These are phyloP conservation scores for Cryptus armator DNA, from an alignment of 2,888 invertebrate genomes.

Conservation along the genomic window DNA sequence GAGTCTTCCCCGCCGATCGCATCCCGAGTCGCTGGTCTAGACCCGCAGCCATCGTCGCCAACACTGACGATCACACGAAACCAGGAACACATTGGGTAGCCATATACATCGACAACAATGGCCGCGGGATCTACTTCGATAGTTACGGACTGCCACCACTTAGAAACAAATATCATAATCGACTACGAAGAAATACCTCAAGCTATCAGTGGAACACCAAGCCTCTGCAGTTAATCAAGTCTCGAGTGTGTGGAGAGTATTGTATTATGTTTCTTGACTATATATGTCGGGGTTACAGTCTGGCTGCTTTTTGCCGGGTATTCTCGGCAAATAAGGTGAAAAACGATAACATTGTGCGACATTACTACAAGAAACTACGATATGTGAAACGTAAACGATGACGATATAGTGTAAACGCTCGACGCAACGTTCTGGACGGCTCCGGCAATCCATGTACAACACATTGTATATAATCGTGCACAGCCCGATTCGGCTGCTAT, in stretches of 20 bases:
- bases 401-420: neutral
- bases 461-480: constrained; percentile 5
- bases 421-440: neutral
- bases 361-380: neutral
- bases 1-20: constrained; percentile 42
- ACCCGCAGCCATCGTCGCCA: constrained; percentile 50
- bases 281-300: constrained; percentile 18
- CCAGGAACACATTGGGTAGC: constrained; percentile 64
- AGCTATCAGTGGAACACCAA: too few species aligned
- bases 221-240: too few species aligned
- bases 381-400: neutral
- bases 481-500: neutral
- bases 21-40: constrained; percentile 50
- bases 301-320: neutral
- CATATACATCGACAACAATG: constrained; percentile 38
- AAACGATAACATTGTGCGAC: constrained; percentile 12
- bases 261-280: constrained; percentile 36
- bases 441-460: neutral
- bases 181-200: too few species aligned
- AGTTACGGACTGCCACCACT: too few species aligned
- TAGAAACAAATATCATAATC: too few species aligned
- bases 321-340: constrained; percentile 5
- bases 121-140: too few species aligned
- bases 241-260: constrained; percentile 4
- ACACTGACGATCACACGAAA: constrained; percentile 63